Conservation (phyloP, 2,888 invertebrate species). For the Cheilosia soror region DNA sequence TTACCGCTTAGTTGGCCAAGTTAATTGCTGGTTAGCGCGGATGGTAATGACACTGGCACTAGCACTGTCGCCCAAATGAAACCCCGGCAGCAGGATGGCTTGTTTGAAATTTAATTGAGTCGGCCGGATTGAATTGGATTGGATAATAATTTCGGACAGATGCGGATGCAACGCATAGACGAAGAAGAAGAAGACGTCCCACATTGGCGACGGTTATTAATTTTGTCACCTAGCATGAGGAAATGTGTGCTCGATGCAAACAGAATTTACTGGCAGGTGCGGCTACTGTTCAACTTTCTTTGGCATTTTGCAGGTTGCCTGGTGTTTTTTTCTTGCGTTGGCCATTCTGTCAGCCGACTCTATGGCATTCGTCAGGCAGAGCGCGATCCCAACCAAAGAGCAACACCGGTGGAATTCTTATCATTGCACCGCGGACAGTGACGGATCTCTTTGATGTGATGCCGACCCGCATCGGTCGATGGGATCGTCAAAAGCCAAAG, state of each 20-base stretch:
- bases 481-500: conserved; percentile 60
- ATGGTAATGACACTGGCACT: conserved; percentile 22
- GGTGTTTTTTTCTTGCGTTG: conserved; percentile 9
- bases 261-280: not conserved
- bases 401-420: conserved; percentile 70
- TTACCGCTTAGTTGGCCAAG: conserved; percentile 58
- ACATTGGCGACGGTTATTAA: conserved; percentile 14
- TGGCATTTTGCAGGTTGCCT: conserved; percentile 47
- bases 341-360: conserved; percentile 51
- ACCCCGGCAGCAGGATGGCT: conserved; percentile 19
- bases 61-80: conserved; percentile 31
- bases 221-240: conserved; percentile 51
- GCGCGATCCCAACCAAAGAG: conserved; percentile 48
- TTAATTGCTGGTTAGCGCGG: conserved; percentile 64
- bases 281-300: conserved; percentile 49
- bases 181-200: conserved; percentile 16
- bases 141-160: conserved; percentile 68
- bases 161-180: conserved; percentile 29
- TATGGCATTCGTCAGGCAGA: conserved; percentile 50
- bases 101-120: conserved; percentile 57
- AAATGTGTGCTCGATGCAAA: conserved; percentile 4
- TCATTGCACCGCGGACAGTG: conserved; percentile 72
- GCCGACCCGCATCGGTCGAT: conserved; percentile 36
- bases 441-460: conserved; percentile 72
- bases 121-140: conserved; percentile 56